These are phyloP conservation scores for Cydia splendana DNA, from an alignment of 1,140 invertebrate species.

Conservation along the genomic window DNA sequence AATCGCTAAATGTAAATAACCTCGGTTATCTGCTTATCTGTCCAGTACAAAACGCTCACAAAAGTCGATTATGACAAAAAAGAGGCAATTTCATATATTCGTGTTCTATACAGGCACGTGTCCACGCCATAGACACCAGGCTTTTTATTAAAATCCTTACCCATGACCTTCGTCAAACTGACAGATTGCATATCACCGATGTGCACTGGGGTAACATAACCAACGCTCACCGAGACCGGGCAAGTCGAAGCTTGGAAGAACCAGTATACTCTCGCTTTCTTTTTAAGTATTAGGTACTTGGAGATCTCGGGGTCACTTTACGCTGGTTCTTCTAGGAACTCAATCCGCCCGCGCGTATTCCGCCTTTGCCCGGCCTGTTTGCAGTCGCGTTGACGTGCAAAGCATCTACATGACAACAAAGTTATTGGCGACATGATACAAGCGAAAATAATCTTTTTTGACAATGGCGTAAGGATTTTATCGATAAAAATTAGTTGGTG, in stretches of 20 bases:
- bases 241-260: neutral
- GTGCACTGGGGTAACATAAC: conserved; percentile 49
- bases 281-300: neutral
- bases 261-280: neutral
- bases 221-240: neutral
- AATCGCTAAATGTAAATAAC: neutral
- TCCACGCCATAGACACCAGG: conserved; percentile 45
- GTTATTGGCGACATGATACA: neutral
- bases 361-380: neutral
- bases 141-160: conserved; percentile 27
- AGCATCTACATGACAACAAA: neutral
- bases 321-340: neutral
- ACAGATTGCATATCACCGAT: conserved; percentile 68
- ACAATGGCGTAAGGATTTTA: neutral
- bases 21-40: conserved; percentile 30
- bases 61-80: conserved; percentile 20
- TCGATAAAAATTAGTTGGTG: neutral
- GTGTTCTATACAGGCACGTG: conserved; percentile 68
- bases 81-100: conserved; percentile 49
- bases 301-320: neutral
- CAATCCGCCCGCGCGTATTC: neutral
- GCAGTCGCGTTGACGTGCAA: conserved; percentile 12
- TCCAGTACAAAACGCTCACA: conserved; percentile 23
- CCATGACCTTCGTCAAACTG: conserved; percentile 72
- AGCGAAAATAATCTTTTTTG: neutral